phyloP scores from a whole-genome alignment of 2,113 vertebrate species.

The Chionomys nivalis region DNA sequence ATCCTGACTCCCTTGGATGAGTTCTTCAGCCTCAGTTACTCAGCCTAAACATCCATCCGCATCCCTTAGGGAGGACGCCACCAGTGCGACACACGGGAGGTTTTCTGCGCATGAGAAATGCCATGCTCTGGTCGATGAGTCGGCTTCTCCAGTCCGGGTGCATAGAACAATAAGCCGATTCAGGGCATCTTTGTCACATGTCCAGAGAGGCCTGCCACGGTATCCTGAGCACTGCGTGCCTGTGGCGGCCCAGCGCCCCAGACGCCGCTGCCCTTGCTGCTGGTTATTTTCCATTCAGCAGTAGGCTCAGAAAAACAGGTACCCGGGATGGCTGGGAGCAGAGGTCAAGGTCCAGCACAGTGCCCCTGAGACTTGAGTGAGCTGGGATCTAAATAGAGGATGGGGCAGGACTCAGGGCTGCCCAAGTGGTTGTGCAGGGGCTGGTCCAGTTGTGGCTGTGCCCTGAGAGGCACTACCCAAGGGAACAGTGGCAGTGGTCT shows the following conservation, averaged over 20 bases:
- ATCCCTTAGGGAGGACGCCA: background rate
- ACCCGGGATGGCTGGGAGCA: background rate
- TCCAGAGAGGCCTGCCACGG: fast-evolving
- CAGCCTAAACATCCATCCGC: fast-evolving
- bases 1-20: fast-evolving
- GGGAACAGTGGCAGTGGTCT: background rate
- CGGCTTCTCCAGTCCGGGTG: background rate
- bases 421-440: fast-evolving
- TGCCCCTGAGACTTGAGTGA: background rate
- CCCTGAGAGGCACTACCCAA: background rate
- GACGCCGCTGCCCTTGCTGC: constrained; percentile 13
- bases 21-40: fast-evolving
- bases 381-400: too few species aligned
- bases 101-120: background rate
- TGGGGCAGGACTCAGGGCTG: background rate
- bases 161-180: background rate
- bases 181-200: fast-evolving
- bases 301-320: background rate
- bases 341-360: background rate
- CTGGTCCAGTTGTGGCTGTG: fast-evolving
- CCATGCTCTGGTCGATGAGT: background rate
- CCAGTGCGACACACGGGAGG: background rate
- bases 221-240: background rate
- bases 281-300: constrained; percentile 60
- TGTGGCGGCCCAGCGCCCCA: fast-evolving